Percentiles rank a stretch among this genome's conserved stretches.
phyloP scores from a whole-genome alignment of 1,140 invertebrate species.

The roundworm (Caenorhabditis elegans) region DNA sequence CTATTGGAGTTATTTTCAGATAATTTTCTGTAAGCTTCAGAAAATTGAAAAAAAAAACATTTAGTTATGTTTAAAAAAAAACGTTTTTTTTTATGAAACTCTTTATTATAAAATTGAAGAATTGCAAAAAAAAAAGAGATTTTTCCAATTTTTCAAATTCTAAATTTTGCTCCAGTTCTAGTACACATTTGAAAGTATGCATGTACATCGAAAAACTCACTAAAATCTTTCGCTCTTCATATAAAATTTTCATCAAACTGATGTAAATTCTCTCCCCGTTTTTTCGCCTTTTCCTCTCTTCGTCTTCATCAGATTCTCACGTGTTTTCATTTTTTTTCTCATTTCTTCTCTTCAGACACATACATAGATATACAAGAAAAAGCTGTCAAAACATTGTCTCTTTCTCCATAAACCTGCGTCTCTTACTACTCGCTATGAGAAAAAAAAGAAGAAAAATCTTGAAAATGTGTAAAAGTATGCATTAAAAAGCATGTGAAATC shows the following conservation, averaged over 20 bases:
- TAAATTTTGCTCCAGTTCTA: too few species aligned
- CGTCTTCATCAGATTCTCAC: background rate
- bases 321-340: conserved; percentile 7
- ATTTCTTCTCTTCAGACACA: conserved; percentile 15
- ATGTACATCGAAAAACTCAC: background rate
- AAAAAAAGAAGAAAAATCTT: background rate
- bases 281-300: background rate
- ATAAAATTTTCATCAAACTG: conserved; percentile 6
- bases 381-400: conserved; percentile 26
- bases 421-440: background rate
- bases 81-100: too few species aligned
- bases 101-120: too few species aligned
- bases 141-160: too few species aligned
- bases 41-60: too few species aligned
- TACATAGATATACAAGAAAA: too few species aligned
- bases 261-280: background rate
- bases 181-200: background rate
- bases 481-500: background rate
- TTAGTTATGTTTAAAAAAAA: too few species aligned
- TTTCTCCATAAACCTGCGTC: background rate
- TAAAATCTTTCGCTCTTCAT: background rate
- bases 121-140: too few species aligned
- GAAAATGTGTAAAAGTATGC: background rate
- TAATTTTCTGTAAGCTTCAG: too few species aligned
- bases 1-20: too few species aligned